Evolutionary conservation across 2,888 invertebrate species (phyloP).

Genomic region (Phaedon cochleariae): DNA sequence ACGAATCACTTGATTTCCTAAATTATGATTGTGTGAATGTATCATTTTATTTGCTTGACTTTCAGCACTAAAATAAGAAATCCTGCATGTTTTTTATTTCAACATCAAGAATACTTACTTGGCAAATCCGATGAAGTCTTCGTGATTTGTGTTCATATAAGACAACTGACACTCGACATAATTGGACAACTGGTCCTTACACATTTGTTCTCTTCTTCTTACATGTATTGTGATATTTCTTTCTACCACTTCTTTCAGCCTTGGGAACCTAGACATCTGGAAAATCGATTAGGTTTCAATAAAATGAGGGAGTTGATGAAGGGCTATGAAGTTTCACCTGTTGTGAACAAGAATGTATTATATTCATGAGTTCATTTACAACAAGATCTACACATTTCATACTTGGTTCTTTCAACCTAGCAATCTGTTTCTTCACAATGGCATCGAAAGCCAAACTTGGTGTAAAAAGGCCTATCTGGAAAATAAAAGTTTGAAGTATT

Average conservation of each 20-base stretch:
- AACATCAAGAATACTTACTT: conserved; percentile 73
- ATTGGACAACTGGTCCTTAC: conserved; percentile 94
- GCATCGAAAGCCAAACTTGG: conserved; percentile 99
- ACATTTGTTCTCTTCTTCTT: conserved; percentile 91
- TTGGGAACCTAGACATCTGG: conserved; percentile 96
- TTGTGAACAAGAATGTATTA: conserved; percentile 94
- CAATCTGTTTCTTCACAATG: conserved; percentile 98
- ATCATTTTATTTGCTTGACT: conserved; percentile 88
- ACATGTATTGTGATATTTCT: conserved; percentile 94
- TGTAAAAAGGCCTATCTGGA: conserved; percentile 94
- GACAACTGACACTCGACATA: conserved; percentile 96
- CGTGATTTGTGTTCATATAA: conserved; percentile 99
- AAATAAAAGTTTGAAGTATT: conserved; percentile 40
- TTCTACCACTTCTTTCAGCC: conserved; percentile 97
- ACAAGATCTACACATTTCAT: conserved; percentile 98
- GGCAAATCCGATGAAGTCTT: conserved; percentile 98
- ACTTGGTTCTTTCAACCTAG: conserved; percentile 95
- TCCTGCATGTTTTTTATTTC: too few relatives aligned
- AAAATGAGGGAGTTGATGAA: background rate
- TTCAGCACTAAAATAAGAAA: conserved; percentile 80
- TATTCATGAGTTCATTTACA: conserved; percentile 92
- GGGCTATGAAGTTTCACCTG: too few relatives aligned
- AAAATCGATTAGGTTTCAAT: background rate
- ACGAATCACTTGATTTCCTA: conserved; percentile 98
- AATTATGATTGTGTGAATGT: conserved; percentile 84